These are phyloP conservation scores for Neotoxoptera formosana DNA, from an alignment of 1,140 invertebrate genomes.

Conservation along the genomic window DNA sequence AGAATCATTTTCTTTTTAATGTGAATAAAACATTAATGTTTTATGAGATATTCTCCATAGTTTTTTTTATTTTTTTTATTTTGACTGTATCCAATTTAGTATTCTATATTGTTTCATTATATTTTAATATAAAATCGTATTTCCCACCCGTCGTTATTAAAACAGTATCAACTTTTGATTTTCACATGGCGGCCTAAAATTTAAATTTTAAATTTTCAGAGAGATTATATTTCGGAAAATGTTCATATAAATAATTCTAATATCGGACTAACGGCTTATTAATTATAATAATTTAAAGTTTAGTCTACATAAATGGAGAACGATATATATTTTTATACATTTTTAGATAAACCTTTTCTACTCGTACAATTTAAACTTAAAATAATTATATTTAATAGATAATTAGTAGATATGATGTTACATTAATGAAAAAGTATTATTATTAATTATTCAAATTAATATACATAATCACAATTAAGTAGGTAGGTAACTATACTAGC, in stretches of 20 bases:
- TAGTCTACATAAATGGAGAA: background rate
- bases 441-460: too few relatives aligned
- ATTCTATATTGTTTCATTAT: background rate
- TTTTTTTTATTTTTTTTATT: background rate
- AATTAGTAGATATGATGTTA: background rate
- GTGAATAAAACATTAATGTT: background rate
- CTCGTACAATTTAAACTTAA: background rate
- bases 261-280: background rate
- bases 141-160: background rate
- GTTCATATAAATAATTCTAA: background rate
- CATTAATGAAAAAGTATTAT: background rate
- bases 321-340: background rate
- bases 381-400: background rate
- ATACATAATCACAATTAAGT: background rate
- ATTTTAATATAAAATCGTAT: background rate
- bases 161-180: background rate
- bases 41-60: background rate
- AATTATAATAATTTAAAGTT: background rate
- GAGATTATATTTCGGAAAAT: background rate
- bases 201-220: background rate
- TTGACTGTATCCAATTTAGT: background rate
- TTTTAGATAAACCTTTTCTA: background rate
- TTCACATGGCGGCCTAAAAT: background rate
- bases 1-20: background rate
- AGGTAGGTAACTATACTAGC: accelerated